Evolutionary conservation across 2,888 invertebrate species (phyloP), one percentile per base, ranked within the genome.

Genomic region (Pristionchus mayeri): DNA sequence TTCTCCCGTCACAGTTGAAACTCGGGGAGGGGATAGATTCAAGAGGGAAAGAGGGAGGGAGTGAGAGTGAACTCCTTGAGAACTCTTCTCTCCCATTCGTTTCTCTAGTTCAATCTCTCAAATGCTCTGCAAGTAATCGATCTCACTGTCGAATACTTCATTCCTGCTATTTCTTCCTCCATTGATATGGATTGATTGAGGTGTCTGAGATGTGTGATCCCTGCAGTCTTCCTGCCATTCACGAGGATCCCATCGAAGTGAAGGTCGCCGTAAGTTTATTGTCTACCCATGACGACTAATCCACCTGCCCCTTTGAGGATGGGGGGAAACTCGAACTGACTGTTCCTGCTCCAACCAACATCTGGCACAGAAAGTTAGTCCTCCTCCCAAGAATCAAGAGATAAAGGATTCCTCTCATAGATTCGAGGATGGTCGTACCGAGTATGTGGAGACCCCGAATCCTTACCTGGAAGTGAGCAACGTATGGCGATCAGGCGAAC

Each of bases 331-430:
- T 82, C 40, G 48, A 44, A 18, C 48, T 82, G 40, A 24, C 27
- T 3, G 81, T 82, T 16, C 81, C 81, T 7, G 40, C 63, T 37
- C 63, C 40, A 27, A 82, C 81, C 21, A 63, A 27, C 48, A 82
- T 82, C 81, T 82, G 81, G 81, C 81, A 82, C 21, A 34, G 80
- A 21, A 80, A 71, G 71, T 71, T 1, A n/a, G 71, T 71, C n/a
- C 63, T n/a, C 34, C 11, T 18, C 18, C 34, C 34, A 30, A 1
- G n/a, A 71, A 44, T 44, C 44, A 71, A 11, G 24, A 18, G 9
- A 2, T 60, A 44, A 2, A n/a, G 24, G n/a, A 44, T 9, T 40
- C 40, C n/a, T 40, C 3, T 71, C 40, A 4, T 40, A 71, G 71
- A 30, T 71, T 71, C 71, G 50, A 48, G 21, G 76, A 78, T 2